Evolutionary conservation across 1,140 invertebrate genomes (phyloP).

Genomic region (Aplysia californica): DNA sequence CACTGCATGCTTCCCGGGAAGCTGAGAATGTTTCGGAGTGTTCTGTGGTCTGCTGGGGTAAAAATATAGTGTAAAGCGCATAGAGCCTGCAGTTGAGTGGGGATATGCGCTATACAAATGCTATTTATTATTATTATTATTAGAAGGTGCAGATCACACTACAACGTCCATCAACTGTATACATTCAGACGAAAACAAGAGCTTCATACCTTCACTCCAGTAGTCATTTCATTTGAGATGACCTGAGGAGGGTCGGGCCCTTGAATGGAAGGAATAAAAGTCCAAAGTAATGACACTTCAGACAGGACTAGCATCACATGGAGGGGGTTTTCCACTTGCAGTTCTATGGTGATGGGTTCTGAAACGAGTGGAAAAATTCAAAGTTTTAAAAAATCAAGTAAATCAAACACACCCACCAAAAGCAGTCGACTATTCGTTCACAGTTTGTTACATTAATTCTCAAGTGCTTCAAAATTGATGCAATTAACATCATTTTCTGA

Average conservation of each 20-base stretch:
- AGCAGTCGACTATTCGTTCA: not conserved
- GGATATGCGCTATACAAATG: too few relatives aligned
- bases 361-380: conserved; percentile 58
- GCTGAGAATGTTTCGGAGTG: too few relatives aligned
- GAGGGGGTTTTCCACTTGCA: conserved; percentile 84
- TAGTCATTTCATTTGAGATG: conserved; percentile 60
- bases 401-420: not conserved
- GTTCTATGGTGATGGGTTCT: conserved; percentile 85
- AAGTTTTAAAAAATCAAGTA: not conserved
- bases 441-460: too few relatives aligned
- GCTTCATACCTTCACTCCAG: conserved; percentile 56
- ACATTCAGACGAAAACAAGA: too few relatives aligned
- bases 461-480: not conserved
- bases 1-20: too few relatives aligned
- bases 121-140: too few relatives aligned
- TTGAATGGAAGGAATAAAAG: conserved; percentile 69
- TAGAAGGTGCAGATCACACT: too few relatives aligned
- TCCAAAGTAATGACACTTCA: conserved; percentile 85
- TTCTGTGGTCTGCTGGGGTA: too few relatives aligned
- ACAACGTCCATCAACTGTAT: too few relatives aligned
- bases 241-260: conserved; percentile 51
- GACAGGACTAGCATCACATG: conserved; percentile 79
- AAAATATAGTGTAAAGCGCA: too few relatives aligned
- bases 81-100: too few relatives aligned
- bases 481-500: not conserved